Base-by-base conservation (phyloP, 2,888 invertebrate species). In the Urechis unicinctus region DNA sequence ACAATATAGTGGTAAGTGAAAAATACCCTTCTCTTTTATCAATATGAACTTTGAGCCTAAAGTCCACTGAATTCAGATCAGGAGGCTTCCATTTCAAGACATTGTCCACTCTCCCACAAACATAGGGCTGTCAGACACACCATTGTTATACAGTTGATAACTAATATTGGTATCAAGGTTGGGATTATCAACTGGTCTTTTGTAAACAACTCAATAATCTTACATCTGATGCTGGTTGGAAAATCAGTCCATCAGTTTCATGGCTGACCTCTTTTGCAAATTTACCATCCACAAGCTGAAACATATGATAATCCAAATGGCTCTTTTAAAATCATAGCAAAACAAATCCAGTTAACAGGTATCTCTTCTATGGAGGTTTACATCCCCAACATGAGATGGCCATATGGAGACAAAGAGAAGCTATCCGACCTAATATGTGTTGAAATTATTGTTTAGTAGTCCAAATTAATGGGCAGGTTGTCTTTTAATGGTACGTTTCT, bases 51-150 rank as follows among this genome's bases (percentile, higher is more conserved):
- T 88, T 88, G 57, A 98, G 80, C 69, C 85, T 85, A 77, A 99
- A 99, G 80, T 99, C 98, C 0, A 99, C 88, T 3, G 96, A 95
- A 81, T 98, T 98, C 80, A 92, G 84, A 57, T 88, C 84, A 2
- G 86, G 82, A 21, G 98, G 97, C 74, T 99, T 99, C 98, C 98
- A 99, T 78, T 99, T 99, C 21, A 99, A 81, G 1, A 96, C 91
- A 46, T 86, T 85, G 36, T 83, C 81, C 69, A 91, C 93, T 4
- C 85, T 82, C 0, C 98, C 98, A 5, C 89, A 81, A 17, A 82
- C 81, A 73, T 98, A 98, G 0, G 87, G 85, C 86, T 91, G 76
- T 13, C 6, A 45, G 22, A 45, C 6, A 45, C 41, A 36, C 9
- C 41, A 36, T 36, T 36, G 41, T 36, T 22, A 46, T 13, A 9